Evolutionary conservation across 2,888 invertebrate genomes (phyloP), one percentile per base, ranked within the genome.

Genomic region (Mechanitis messenoides): DNA sequence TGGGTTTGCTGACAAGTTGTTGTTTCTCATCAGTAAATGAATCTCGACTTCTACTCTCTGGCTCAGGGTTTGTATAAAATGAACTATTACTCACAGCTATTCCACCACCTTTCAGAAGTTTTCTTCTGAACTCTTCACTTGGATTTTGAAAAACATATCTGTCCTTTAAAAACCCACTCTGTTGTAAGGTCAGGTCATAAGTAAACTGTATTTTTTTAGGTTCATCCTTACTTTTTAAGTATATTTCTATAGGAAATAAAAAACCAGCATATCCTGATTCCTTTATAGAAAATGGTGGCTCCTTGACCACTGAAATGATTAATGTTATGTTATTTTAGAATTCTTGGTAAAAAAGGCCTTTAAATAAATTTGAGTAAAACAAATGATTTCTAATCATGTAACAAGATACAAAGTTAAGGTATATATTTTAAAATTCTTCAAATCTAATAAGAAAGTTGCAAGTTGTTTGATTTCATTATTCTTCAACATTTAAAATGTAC

Each of bases 221-320:
- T 77, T 97, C 97, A 81, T 96, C 96, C 80, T 95, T 95, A 82
- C 96, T 97, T 72, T 94, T 95, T 69, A 97, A 91, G 82, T 96
- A 94, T 70, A 98, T 94, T 77, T 98, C 97, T 74, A 98, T 97
- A 0, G 95, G 95, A 64, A 98, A 91, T 56, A 93, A 91, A 82
- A 98, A 98, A 45, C 98, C 97, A 64, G 97, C 98, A 91, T 98
- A 98, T 5, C 98, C 98, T n/a, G 96, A 95, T 82, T 98, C 98
- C 73, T 95, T 94, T 42, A 98, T 93, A 57, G 92, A 89, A 86
- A 96, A 98, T 2, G 98, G 98, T 58, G 98, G 97, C 69, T 97
- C 96, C 78, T 96, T 97, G 3, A 96, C 91, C 72, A 95, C 97
- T 97, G 91, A 57, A 93, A 93, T 69, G 66, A 68, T 31, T 7